A percentile compares a stretch with the other conserved stretches of the same genome.
phyloP scores from a whole-genome alignment of 2,113 vertebrate genomes.

The Colinus virginianus region DNA sequence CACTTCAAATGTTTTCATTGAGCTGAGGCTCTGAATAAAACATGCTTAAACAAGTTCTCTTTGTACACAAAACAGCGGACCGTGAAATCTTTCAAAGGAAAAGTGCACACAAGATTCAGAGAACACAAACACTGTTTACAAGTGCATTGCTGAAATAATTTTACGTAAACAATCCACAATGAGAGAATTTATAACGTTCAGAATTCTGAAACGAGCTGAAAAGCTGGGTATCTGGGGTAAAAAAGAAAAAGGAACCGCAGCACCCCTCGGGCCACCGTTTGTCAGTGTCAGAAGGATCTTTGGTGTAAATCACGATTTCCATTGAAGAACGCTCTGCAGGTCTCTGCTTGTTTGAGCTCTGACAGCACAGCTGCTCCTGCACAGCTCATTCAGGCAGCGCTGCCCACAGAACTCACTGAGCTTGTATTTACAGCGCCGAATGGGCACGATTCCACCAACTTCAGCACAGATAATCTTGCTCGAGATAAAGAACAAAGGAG shows the following conservation, averaged over 20 bases:
- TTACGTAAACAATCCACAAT: background rate
- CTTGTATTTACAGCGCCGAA: conserved; percentile 8
- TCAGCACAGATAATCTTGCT: background rate
- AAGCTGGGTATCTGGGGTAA: background rate
- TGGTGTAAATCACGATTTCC: background rate
- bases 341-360: conserved; percentile 46
- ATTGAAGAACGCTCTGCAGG: background rate
- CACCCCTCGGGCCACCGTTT: background rate
- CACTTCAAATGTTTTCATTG: background rate
- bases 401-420: conserved; percentile 23
- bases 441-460: background rate
- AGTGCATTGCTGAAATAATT: background rate
- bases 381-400: conserved; percentile 23
- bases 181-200: background rate
- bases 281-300: background rate
- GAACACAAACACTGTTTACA: background rate
- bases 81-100: background rate
- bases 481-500: conserved; percentile 18
- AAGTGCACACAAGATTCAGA: background rate
- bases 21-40: conserved; percentile 39
- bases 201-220: background rate
- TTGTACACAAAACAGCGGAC: background rate
- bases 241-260: background rate
- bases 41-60: background rate
- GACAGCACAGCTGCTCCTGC: conserved; percentile 17